Evolutionary conservation across 2,888 invertebrate genomes (phyloP).

Genomic region (Cybosia mesomella): DNA sequence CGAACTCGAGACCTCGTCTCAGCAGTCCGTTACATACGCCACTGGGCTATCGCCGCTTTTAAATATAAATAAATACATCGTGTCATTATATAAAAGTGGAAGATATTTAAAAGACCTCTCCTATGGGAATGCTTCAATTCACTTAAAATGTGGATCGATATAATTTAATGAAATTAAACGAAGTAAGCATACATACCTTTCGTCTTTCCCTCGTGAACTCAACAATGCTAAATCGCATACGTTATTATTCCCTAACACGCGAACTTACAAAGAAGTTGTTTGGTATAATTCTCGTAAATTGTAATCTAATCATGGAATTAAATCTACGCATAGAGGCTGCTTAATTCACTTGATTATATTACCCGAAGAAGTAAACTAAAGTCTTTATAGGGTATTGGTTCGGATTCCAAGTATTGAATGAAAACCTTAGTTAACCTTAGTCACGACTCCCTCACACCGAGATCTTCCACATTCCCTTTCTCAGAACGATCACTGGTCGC

Average conservation of each 20-base stretch:
- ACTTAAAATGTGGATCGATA: not conserved
- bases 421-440: too few species aligned
- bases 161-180: not conserved
- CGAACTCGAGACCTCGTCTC: too few species aligned
- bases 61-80: too few species aligned
- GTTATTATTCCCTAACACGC: slow-evolving; percentile 16
- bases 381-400: not conserved
- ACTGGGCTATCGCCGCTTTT: too few species aligned
- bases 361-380: not conserved
- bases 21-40: too few species aligned
- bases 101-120: not conserved
- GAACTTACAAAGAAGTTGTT: slow-evolving; percentile 7
- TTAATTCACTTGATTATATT: slow-evolving; percentile 6
- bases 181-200: not conserved
- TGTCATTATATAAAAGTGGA: too few species aligned
- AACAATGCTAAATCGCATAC: not conserved
- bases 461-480: too few species aligned
- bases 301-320: slow-evolving; percentile 14
- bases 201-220: not conserved
- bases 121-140: not conserved
- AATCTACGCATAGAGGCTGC: not conserved
- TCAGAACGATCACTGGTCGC: too few species aligned
- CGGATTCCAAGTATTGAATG: not conserved
- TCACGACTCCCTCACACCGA: too few species aligned
- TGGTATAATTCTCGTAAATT: slow-evolving; percentile 19